Evolutionary conservation across 2,888 invertebrate genomes (phyloP), one percentile per base, ranked within the genome.

Genomic region (Sminthurides aquaticus): DNA sequence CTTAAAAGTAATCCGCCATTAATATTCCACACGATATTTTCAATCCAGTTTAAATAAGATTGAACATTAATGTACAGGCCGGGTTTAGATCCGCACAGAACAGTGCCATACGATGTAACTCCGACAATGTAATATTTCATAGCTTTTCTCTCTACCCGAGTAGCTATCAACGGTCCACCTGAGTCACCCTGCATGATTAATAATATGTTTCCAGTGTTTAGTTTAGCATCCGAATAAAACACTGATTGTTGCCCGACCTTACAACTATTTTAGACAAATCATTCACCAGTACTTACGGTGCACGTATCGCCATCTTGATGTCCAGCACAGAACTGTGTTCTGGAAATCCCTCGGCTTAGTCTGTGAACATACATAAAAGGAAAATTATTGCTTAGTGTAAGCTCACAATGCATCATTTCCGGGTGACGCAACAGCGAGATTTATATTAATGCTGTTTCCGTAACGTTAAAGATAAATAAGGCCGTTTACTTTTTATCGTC

Each of bases 1-100:
- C n/a, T n/a, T n/a, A n/a, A n/a, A n/a, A n/a, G n/a, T n/a, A n/a
- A n/a, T n/a, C n/a, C n/a, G n/a, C n/a, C n/a, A n/a, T n/a, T n/a
- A n/a, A n/a, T 49, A n/a, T 20, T 26, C 70, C 70, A 72, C 2
- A 69, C 69, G 49, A 61, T 67, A 5, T 48, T 28, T 60, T 72
- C 72, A 24, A 72, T 70, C 72, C 72, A 72, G 20, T 68, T 67
- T 15, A 70, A 49, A 26, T 67, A 72, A 18, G 70, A 67, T 29
- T 66, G 66, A 20, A 70, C 68, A 57, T 70, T 69, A 2, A 70
- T 70, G 60, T 72, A 72, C 5, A 70, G 67, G 24, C 62, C 72
- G 15, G 72, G 70, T n/a, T 60, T 65, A 27, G 57, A 59, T 5
- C 72, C 72, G 61, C 72, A 72, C 26, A 64, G 66, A 24, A 63